A percentile compares a stretch with the other conserved stretches of the same genome.
Conservation (phyloP, 2,113 vertebrate species). For the Antennarius striatus region DNA sequence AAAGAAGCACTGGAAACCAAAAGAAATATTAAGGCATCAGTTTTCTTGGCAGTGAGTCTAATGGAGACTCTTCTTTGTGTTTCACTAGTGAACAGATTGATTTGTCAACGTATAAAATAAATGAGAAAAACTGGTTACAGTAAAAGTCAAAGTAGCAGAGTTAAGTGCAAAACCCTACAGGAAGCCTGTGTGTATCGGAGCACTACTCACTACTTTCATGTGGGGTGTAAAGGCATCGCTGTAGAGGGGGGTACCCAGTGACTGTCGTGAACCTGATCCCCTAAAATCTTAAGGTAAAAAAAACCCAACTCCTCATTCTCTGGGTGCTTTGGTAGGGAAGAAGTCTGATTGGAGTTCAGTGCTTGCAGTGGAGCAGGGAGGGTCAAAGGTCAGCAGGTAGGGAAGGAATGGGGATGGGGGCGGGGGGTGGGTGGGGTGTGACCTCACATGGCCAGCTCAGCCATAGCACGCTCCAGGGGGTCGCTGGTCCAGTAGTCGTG, state of each 20-base stretch:
- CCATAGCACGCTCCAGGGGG: conserved; percentile 89
- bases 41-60: conserved; percentile 49
- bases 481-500: conserved; percentile 91
- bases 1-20: conserved; percentile 17
- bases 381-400: conserved; percentile 24
- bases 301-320: background rate
- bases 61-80: background rate
- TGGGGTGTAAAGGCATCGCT: too few species aligned
- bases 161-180: conserved; percentile 46
- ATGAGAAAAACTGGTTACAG: conserved; percentile 12
- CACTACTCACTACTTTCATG: too few species aligned
- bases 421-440: background rate
- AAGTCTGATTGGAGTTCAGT: conserved; percentile 34
- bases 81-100: conserved; percentile 30
- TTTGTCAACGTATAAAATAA: conserved; percentile 26
- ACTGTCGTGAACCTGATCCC: background rate
- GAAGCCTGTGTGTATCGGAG: conserved; percentile 6
- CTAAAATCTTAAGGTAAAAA: conserved; percentile 13
- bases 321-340: conserved; percentile 4
- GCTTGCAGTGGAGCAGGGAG: conserved; percentile 32
- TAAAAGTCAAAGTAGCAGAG: conserved; percentile 7
- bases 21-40: conserved; percentile 59
- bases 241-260: conserved; percentile 11
- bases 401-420: background rate
- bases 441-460: conserved; percentile 85